Evolutionary conservation across 2,113 vertebrate genomes (phyloP), one percentile per base, ranked within the genome.

Genomic region (Ammodytes dubius): DNA sequence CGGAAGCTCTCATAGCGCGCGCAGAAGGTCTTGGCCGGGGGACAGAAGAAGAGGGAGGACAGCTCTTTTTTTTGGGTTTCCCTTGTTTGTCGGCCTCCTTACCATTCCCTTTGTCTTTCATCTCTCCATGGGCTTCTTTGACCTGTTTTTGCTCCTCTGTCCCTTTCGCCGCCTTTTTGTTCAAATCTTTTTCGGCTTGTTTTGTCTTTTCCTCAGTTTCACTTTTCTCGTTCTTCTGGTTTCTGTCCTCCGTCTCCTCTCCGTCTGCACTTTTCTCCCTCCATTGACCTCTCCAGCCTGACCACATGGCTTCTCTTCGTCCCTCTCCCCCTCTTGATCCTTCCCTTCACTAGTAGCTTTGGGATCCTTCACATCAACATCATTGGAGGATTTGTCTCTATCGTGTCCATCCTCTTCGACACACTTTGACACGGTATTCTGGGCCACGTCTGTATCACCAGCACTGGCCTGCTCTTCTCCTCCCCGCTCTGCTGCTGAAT

Each of bases 1-100:
- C 65, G 3, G 94, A 79, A 0, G 91, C 90, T 40, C 94, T 87
- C 0, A 84, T 64, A 0, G 92, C 89, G 66, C 93, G 87, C 3
- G 88, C 90, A 9, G 90, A 89, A 7, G 60, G 54, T 59, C 91
- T 91, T 0, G 94, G 92, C 15, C 92, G 84, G 4, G 91, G 83
- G 7, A 81, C 2, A n/a, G 91, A 78, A 14, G 91, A 69, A 4
- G 68, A n/a, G 39, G 92, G 58, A 2, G 58, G 14, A 12, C 59
- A 87, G 40, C 74, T 84, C 76, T 89, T 90, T 77, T 83, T 90
- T 87, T 89, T 92, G 3, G 74, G 57, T 69, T 91, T 93, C 45
- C 76, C 87, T 85, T 92, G 90, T 53, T 91, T 93, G 73, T 94
- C 94, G 14, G 4, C 43, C 57, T 93, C 91, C 15, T 91, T 92